A percentile compares a stretch with the other conserved stretches of the same genome.
Evolutionary conservation across 2,113 vertebrate genomes (phyloP).

Genomic region (Psettodes erumei): DNA sequence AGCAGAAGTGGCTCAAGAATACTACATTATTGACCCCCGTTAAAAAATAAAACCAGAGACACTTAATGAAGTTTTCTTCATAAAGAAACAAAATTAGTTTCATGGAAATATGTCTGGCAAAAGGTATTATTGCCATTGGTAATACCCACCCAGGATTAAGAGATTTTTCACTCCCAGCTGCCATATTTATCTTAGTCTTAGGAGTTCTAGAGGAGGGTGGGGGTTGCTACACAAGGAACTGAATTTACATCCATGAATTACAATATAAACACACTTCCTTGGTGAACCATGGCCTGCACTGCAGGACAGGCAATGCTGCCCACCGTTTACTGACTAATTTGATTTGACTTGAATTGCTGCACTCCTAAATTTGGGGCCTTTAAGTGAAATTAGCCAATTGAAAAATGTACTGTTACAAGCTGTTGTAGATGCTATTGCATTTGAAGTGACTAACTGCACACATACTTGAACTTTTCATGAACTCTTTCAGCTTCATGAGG

Average conservation of each 20-base stretch:
- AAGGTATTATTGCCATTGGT: conserved; percentile 83
- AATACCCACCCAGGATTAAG: conserved; percentile 87
- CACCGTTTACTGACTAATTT: background rate
- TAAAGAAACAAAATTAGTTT: too few species aligned
- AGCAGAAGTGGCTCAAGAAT: background rate
- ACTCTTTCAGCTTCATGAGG: too few species aligned
- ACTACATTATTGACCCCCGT: conserved; percentile 2
- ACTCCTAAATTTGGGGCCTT: too few species aligned
- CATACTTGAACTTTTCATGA: too few species aligned
- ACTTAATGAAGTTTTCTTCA: conserved; percentile 74
- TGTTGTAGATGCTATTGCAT: too few species aligned
- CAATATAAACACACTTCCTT: background rate
- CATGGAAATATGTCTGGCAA: conserved; percentile 86
- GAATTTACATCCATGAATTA: background rate
- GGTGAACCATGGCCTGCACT: too few species aligned
- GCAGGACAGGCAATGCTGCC: background rate
- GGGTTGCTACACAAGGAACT: conserved; percentile 2
- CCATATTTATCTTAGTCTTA: conserved; percentile 28
- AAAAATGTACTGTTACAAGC: too few species aligned
- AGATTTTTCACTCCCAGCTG: conserved; percentile 74
- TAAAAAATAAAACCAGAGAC: conserved; percentile 66
- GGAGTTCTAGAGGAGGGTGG: background rate
- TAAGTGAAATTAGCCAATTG: too few species aligned
- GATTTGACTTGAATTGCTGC: background rate
- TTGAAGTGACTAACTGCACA: too few species aligned